phyloP scores from a whole-genome alignment of 2,113 vertebrate genomes.

The Apaloderma vittatum region DNA sequence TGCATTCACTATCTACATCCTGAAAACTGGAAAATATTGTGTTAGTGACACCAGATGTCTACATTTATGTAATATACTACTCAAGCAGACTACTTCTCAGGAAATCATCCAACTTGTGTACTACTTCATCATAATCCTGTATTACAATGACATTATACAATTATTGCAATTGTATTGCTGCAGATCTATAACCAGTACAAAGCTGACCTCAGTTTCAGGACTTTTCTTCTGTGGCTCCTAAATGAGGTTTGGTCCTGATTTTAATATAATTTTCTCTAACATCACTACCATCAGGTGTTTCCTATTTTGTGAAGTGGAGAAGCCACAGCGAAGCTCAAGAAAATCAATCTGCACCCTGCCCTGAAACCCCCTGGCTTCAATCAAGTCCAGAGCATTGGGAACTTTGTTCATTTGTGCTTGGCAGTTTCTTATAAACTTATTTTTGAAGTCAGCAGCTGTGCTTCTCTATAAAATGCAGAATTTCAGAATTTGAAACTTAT shows the following conservation, averaged over 20 bases:
- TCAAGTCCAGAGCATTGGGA: slow-evolving; percentile 12
- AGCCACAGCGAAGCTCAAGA: neutral
- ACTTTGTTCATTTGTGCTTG: slow-evolving; percentile 58
- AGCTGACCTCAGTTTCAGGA: neutral
- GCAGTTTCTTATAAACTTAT: slow-evolving; percentile 61
- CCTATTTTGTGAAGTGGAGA: slow-evolving; percentile 12
- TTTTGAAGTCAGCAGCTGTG: slow-evolving; percentile 72
- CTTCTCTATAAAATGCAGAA: slow-evolving; percentile 63
- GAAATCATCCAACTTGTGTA: neutral
- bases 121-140: neutral
- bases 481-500: slow-evolving; percentile 65
- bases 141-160: neutral
- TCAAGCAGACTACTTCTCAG: neutral
- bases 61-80: neutral
- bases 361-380: slow-evolving; percentile 2
- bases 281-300: neutral
- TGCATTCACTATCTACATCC: neutral
- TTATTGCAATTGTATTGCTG: neutral
- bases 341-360: slow-evolving; percentile 41
- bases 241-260: neutral
- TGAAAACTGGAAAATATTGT: neutral
- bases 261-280: neutral
- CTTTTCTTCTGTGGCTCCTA: neutral
- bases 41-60: neutral
- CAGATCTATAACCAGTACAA: neutral